These are phyloP conservation scores for Epinephelus coioides DNA, from an alignment of 2,797 vertebrate species.

Conservation along the genomic window DNA sequence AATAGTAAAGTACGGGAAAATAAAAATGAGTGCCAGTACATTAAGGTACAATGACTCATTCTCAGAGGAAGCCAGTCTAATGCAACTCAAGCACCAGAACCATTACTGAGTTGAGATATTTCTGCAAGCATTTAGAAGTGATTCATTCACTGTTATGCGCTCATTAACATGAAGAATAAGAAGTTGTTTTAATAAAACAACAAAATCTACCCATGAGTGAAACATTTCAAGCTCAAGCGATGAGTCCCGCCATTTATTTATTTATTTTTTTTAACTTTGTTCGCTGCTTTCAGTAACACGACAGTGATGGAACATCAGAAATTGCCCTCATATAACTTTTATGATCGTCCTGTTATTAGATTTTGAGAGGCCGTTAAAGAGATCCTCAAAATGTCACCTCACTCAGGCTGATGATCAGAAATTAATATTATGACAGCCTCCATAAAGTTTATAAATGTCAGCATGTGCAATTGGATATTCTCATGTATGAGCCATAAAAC, in stretches of 20 bases:
- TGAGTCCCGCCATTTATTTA: constrained; percentile 16
- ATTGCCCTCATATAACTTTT: constrained; percentile 70
- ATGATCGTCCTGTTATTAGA: constrained; percentile 71
- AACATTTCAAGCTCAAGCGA: constrained; percentile 17
- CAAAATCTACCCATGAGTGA: constrained; percentile 34
- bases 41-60: background rate
- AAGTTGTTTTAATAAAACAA: constrained; percentile 11
- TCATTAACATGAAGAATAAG: background rate
- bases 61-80: background rate
- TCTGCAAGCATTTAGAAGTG: background rate
- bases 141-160: background rate
- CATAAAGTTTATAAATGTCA: constrained; percentile 81
- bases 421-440: constrained; percentile 75
- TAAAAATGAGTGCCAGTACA: background rate
- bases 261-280: constrained; percentile 26
- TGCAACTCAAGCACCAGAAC: constrained; percentile 9
- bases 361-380: constrained; percentile 74
- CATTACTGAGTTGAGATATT: background rate
- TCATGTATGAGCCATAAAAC: constrained; percentile 58
- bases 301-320: constrained; percentile 70
- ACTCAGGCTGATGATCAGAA: constrained; percentile 72
- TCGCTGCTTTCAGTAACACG: constrained; percentile 63
- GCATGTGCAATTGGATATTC: constrained; percentile 55
- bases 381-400: constrained; percentile 75
- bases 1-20: background rate